Percentiles rank a stretch among this genome's conserved stretches.
Evolutionary conservation across 1,140 invertebrate genomes (phyloP).

Genomic region (Neodiprion fabricii): DNA sequence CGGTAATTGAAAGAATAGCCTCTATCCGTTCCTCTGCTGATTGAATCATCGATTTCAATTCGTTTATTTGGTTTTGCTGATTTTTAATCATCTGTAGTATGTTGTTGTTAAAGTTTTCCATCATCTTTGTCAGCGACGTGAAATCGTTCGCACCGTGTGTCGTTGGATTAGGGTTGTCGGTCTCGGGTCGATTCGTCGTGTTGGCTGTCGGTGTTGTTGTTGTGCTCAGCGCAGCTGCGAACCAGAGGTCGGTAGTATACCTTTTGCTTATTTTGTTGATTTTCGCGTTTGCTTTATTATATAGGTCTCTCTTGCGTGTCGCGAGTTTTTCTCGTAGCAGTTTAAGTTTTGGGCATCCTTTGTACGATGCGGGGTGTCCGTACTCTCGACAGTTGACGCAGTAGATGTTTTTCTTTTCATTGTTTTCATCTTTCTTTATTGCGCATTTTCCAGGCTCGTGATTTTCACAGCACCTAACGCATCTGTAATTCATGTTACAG

Average conservation of each 20-base stretch:
- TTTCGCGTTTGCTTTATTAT: not conserved
- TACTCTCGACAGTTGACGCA: constrained; percentile 24
- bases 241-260: not conserved
- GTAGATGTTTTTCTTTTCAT: constrained; percentile 8
- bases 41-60: too few species aligned
- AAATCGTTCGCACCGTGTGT: too few species aligned
- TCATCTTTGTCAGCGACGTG: too few species aligned
- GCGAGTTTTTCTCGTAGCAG: not conserved
- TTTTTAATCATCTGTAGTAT: too few species aligned
- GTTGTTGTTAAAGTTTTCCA: too few species aligned
- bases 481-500: constrained; percentile 24
- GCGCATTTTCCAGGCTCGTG: constrained; percentile 28
- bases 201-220: too few species aligned
- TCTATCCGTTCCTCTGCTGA: too few species aligned
- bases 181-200: too few species aligned
- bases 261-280: not conserved
- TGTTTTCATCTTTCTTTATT: not conserved
- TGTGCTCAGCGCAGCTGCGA: not conserved
- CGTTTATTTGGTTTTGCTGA: too few species aligned
- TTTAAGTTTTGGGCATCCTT: constrained; percentile 24
- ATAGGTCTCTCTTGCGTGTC: not conserved
- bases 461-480: constrained; percentile 23
- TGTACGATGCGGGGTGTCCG: constrained; percentile 31
- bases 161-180: too few species aligned
- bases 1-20: too few species aligned